Evolutionary conservation across 2,888 invertebrate species (phyloP).

Genomic region (Sphecodes monilicornis): DNA sequence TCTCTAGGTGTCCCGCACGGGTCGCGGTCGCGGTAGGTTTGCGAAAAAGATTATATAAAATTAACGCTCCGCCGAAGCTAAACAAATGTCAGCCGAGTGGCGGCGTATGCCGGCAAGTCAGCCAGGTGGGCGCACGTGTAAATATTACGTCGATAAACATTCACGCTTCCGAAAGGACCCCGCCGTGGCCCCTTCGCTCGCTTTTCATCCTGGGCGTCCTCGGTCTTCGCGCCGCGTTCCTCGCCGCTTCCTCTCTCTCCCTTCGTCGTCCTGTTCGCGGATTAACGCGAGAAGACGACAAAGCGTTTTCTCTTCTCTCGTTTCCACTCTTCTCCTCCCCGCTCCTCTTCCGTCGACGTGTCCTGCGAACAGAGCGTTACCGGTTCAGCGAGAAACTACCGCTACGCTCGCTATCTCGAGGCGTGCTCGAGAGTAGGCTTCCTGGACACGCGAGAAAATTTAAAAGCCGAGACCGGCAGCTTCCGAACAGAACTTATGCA

Average conservation of each 20-base stretch:
- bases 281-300: slow-evolving; percentile 68
- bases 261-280: slow-evolving; percentile 45
- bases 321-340: background rate
- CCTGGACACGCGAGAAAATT: background rate
- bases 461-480: slow-evolving; percentile 18
- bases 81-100: slow-evolving; percentile 75
- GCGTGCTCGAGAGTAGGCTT: background rate
- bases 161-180: slow-evolving; percentile 78
- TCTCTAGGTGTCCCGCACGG: slow-evolving; percentile 57
- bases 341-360: background rate
- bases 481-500: slow-evolving; percentile 36
- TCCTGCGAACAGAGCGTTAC: slow-evolving; percentile 40
- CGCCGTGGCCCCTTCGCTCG: slow-evolving; percentile 46
- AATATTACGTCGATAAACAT: slow-evolving; percentile 83
- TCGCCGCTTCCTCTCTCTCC: background rate
- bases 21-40: slow-evolving; percentile 71
- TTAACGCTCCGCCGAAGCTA: slow-evolving; percentile 81
- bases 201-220: slow-evolving; percentile 52
- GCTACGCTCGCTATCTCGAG: slow-evolving; percentile 9
- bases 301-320: background rate
- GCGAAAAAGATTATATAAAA: slow-evolving; percentile 80
- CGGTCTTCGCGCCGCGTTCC: slow-evolving; percentile 22
- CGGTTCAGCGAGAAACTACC: slow-evolving; percentile 19
- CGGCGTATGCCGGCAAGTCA: slow-evolving; percentile 31
- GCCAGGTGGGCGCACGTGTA: slow-evolving; percentile 59